Evolutionary conservation across 2,888 invertebrate species (phyloP).

Genomic region (Tineola bisselliella): DNA sequence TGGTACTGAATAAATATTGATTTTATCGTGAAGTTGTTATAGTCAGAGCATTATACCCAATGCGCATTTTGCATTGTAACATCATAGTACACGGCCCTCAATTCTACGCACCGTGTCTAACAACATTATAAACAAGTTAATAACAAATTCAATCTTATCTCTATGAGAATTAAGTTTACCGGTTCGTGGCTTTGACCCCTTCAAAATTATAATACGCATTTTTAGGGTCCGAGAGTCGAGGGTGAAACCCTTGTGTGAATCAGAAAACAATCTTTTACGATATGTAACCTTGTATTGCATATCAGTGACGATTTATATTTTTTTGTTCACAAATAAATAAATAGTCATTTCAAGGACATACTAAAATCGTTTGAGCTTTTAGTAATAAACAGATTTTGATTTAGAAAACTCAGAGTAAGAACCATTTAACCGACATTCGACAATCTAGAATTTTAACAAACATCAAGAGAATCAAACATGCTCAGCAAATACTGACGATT

Average conservation of each 20-base stretch:
- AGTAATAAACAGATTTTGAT: no score
- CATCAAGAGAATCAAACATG: no score
- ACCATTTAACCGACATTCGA: no score
- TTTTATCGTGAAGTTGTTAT: background rate
- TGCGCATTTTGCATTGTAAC: background rate
- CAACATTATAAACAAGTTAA: background rate
- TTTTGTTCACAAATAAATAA: no score
- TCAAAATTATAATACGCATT: constrained; percentile 6
- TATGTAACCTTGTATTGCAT: background rate
- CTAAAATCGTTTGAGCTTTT: no score
- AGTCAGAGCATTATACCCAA: background rate
- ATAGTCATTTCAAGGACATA: no score
- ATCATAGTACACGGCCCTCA: background rate
- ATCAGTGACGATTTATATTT: no score
- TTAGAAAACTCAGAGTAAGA: no score
- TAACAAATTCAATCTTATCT: background rate
- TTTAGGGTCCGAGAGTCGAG: constrained; percentile 1
- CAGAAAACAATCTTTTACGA: background rate
- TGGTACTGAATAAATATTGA: background rate
- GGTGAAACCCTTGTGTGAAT: background rate
- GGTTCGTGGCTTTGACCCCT: background rate
- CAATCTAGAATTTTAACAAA: no score
- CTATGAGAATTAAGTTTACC: background rate
- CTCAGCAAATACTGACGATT: no score
- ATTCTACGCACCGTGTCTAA: background rate